These are phyloP conservation scores for Morpho deidamia DNA, from an alignment of 2,888 invertebrate genomes.

Conservation along the genomic window DNA sequence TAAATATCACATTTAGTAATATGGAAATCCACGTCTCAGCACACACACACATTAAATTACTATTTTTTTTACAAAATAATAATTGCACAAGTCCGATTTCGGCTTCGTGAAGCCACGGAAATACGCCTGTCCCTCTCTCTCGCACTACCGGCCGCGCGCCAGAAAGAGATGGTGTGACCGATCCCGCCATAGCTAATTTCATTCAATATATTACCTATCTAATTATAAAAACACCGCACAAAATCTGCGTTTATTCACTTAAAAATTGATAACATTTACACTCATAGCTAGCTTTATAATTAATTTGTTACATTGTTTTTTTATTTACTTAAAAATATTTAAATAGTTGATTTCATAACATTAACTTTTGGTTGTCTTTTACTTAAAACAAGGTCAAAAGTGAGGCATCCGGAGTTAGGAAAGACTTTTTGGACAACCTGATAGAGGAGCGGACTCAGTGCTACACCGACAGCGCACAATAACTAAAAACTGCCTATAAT, in stretches of 20 bases:
- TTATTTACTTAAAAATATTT: slow-evolving; percentile 69
- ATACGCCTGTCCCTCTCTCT: slow-evolving; percentile 36
- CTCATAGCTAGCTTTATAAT: slow-evolving; percentile 77
- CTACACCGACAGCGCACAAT: slow-evolving; percentile 21
- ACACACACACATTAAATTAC: slow-evolving; percentile 74
- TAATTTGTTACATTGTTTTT: slow-evolving; percentile 77
- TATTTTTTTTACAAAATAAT: slow-evolving; percentile 77
- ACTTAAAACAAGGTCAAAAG: slow-evolving; percentile 67
- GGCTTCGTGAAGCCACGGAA: slow-evolving; percentile 50
- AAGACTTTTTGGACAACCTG: slow-evolving; percentile 62
- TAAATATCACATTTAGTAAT: slow-evolving; percentile 80
- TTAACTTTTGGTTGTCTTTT: slow-evolving; percentile 78
- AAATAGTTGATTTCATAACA: slow-evolving; percentile 75
- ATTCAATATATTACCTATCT: slow-evolving; percentile 80
- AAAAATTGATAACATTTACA: slow-evolving; percentile 77
- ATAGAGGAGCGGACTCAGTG: slow-evolving; percentile 28
- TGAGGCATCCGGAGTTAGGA: slow-evolving; percentile 61
- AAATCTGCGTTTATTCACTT: slow-evolving; percentile 76
- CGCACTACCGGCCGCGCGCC: slow-evolving; percentile 39
- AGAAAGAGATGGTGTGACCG: slow-evolving; percentile 49
- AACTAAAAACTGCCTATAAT: neutral
- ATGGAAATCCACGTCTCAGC: slow-evolving; percentile 77
- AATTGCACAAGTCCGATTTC: slow-evolving; percentile 77
- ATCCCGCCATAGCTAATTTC: slow-evolving; percentile 70
- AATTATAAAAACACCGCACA: slow-evolving; percentile 79